A percentile compares a stretch with the other conserved stretches of the same genome.
phyloP scores from a whole-genome alignment of 2,113 vertebrate genomes.

The Myotis lucifugus region DNA sequence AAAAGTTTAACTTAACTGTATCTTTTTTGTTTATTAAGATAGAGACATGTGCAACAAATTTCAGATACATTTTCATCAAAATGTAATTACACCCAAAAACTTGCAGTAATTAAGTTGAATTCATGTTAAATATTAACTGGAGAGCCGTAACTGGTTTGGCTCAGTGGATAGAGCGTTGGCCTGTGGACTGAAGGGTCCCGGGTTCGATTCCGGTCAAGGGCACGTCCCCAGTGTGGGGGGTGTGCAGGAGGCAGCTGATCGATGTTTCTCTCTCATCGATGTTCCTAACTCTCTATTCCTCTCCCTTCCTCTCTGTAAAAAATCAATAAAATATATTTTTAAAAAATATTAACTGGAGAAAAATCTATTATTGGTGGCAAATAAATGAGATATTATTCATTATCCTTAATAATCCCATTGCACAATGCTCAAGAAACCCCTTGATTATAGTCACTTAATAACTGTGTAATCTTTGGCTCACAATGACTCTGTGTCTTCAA shows the following conservation, averaged over 20 bases:
- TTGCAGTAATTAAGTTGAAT: neutral
- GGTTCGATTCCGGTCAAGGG: too few species aligned
- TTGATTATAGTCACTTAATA: neutral
- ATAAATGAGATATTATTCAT: neutral
- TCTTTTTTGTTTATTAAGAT: constrained; percentile 36
- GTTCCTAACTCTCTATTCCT: too few species aligned
- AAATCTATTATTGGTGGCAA: neutral
- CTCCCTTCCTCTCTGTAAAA: too few species aligned
- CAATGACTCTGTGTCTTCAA: neutral
- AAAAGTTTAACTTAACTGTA: neutral
- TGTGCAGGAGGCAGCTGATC: too few species aligned
- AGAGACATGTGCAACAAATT: neutral
- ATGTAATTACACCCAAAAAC: neutral
- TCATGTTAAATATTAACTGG: neutral
- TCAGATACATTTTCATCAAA: constrained; percentile 38
- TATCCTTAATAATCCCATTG: neutral
- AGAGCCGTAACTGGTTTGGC: neutral
- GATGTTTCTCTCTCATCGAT: too few species aligned
- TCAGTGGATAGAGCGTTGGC: too few species aligned
- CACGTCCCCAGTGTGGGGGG: too few species aligned
- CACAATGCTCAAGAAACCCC: neutral
- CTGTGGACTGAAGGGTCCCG: too few species aligned
- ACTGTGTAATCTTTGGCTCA: neutral
- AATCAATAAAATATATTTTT: too few species aligned
- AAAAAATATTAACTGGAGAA: neutral